Evolutionary conservation across 2,888 invertebrate genomes (phyloP).

Genomic region (Brachylomia viminalis): DNA sequence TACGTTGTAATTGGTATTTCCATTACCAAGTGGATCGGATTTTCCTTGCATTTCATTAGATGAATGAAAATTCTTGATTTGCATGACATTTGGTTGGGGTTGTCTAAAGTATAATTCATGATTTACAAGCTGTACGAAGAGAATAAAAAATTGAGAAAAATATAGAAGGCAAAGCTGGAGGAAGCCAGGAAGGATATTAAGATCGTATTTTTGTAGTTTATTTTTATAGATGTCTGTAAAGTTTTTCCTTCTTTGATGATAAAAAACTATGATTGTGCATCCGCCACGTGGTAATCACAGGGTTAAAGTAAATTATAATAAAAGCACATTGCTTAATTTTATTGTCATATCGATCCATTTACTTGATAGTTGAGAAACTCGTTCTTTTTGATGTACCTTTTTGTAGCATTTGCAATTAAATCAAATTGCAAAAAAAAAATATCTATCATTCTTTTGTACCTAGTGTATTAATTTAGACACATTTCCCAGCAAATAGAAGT

Average conservation of each 20-base stretch:
- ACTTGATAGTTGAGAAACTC: neutral
- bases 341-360: neutral
- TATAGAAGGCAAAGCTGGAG: neutral
- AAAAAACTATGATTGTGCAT: too few species aligned
- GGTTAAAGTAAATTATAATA: too few species aligned
- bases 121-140: neutral
- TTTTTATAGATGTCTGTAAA: neutral
- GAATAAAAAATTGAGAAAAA: neutral
- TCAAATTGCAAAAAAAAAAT: too few species aligned
- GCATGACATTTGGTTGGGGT: neutral
- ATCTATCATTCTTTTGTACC: neutral
- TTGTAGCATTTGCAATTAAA: neutral
- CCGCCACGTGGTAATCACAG: too few species aligned
- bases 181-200: neutral
- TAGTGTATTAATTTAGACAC: neutral
- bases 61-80: neutral
- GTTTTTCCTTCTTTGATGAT: neutral
- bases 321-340: neutral
- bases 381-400: neutral
- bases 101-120: neutral
- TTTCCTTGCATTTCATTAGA: conserved; percentile 19
- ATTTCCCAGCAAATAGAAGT: neutral
- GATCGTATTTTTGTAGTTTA: neutral
- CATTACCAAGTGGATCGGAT: conserved; percentile 19
- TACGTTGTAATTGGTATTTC: conserved; percentile 14